Evolutionary conservation across 2,888 invertebrate genomes (phyloP).

Genomic region (Drosophila diplacantha): DNA sequence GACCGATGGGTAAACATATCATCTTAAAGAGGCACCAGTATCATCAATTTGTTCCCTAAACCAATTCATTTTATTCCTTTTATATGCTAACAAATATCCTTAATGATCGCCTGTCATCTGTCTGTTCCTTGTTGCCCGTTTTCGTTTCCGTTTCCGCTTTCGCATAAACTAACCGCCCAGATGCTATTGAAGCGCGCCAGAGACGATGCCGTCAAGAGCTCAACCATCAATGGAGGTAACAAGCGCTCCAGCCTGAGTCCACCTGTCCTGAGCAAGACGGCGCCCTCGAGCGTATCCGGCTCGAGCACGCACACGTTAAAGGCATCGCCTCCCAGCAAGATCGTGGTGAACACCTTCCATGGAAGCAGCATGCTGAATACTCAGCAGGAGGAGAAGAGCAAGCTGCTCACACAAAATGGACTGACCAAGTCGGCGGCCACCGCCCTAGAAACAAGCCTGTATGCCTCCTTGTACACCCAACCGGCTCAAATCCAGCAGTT

Average conservation of each 20-base stretch:
- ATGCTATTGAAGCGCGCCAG: conserved; percentile 77
- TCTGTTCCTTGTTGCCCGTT: conserved; percentile 34
- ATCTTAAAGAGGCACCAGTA: background rate
- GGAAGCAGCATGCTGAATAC: conserved; percentile 74
- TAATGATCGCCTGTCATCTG: background rate
- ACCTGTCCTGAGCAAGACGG: conserved; percentile 23
- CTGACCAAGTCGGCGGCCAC: conserved; percentile 70
- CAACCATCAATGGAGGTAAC: conserved; percentile 21
- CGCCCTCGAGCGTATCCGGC: conserved; percentile 28
- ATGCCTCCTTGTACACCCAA: conserved; percentile 70
- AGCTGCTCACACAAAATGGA: conserved; percentile 73
- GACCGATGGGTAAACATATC: background rate
- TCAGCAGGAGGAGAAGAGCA: conserved; percentile 70
- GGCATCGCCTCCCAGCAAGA: conserved; percentile 65
- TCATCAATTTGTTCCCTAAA: background rate
- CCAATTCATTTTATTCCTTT: background rate
- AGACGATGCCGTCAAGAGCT: conserved; percentile 64
- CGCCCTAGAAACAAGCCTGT: conserved; percentile 72
- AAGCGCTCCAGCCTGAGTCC: conserved; percentile 47
- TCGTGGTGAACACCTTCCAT: conserved; percentile 77
- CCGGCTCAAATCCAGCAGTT: conserved; percentile 42
- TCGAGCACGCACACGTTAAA: conserved; percentile 54
- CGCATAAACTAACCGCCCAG: conserved; percentile 60
- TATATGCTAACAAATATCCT: background rate
- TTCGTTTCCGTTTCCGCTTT: conserved; percentile 37